Base-by-base conservation (phyloP, 2,888 invertebrate species). In the Synanthedon andrenaeformis region DNA sequence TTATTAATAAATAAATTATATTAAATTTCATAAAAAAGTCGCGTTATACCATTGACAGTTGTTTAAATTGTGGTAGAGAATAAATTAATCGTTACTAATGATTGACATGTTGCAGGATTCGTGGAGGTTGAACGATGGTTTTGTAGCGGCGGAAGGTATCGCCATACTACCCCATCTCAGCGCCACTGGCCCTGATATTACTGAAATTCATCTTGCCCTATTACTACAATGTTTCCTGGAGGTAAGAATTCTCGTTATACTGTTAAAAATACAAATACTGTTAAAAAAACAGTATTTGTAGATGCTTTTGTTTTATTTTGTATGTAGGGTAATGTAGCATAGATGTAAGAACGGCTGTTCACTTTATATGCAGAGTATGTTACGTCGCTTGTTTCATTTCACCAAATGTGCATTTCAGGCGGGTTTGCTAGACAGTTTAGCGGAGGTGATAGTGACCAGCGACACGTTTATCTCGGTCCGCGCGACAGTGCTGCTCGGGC, bases 121-220 rank as follows among this genome's bases (percentile, higher is more conserved):
- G 1, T 98, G 97, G 97, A 91, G 94, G 63, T 82, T 98, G 28
- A 93, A 92, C 64, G 97, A 97, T 76, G 98, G 97, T 42, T 98
- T 98, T 75, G 94, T 98, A n/a, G 96, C 95, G 12, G 94, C 95
- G 55, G 98, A 98, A 85, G 97, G 96, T 51, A 91, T 91, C 56
- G 91, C 91, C 54, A 92, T 97, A 64, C 82, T 98, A 75, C 96
- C 97, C 58, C 94, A 96, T 74, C 89, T 96, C 58, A 93, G 95
- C 52, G 92, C 92, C 61, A 92, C 90, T 58, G 94, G 97, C 57
- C 94, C 97, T 12, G 97, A 97, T 81, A 91, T 97, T 61, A 92
- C 94, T 57, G 96, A 97, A 78, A 94, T 96, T 76, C 98, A 98
- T 87, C 90, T 95, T 70, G 93, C 97, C 5, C 87, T 98, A 52